Evolutionary conservation across 2,113 vertebrate species (phyloP).

Genomic region (Rhadina sibilatrix): DNA sequence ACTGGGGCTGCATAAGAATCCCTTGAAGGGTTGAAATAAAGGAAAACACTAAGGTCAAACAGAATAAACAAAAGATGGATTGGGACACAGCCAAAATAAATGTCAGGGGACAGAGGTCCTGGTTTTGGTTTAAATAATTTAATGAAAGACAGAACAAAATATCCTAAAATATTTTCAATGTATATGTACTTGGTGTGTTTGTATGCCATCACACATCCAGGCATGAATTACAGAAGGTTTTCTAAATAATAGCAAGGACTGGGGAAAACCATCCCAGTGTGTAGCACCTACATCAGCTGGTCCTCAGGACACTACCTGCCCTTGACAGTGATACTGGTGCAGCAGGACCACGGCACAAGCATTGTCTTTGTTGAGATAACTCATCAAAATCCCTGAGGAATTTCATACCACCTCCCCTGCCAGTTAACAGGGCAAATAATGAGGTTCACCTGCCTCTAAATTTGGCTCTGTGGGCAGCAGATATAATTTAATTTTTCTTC

Average conservation of each 20-base stretch:
- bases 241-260: not conserved
- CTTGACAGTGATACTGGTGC: fast-evolving
- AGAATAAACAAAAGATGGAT: not conserved
- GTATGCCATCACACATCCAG: not conserved
- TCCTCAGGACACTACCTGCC: not conserved
- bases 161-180: not conserved
- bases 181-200: not conserved
- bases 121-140: not conserved
- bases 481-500: not conserved
- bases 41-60: not conserved
- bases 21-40: not conserved
- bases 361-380: not conserved
- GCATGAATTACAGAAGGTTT: not conserved
- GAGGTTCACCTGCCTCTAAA: not conserved
- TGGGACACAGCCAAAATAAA: not conserved
- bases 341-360: fast-evolving
- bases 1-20: not conserved
- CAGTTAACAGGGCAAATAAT: not conserved
- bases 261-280: not conserved
- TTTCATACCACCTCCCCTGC: not conserved
- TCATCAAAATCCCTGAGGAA: not conserved
- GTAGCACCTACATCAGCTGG: not conserved
- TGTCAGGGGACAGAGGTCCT: not conserved
- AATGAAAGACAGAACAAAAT: not conserved
- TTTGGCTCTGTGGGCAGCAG: not conserved